Conservation (phyloP, 2,113 vertebrate species). For the Hypocryptadius cinnamomeus region DNA sequence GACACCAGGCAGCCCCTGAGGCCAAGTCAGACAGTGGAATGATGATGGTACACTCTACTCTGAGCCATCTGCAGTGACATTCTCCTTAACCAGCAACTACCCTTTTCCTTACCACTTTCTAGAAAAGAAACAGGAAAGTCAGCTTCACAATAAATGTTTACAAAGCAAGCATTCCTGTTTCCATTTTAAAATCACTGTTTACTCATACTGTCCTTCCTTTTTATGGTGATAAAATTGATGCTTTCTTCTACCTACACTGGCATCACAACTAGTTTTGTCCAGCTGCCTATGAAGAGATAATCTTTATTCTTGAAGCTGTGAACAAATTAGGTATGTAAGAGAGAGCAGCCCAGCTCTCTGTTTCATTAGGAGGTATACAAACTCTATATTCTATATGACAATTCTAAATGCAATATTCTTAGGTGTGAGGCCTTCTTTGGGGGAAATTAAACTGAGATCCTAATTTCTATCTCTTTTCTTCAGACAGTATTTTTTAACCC, state of each 20-base stretch:
- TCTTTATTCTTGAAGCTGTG: neutral
- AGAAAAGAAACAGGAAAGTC: neutral
- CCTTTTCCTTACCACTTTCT: neutral
- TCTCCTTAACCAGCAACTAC: neutral
- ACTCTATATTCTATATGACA: neutral
- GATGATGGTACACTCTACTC: neutral
- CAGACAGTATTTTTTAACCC: neutral
- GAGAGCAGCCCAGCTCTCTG: neutral
- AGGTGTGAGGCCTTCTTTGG: neutral
- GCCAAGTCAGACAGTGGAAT: neutral
- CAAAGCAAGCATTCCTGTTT: neutral
- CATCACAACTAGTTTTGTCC: neutral
- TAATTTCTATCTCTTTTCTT: neutral
- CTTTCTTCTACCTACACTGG: neutral
- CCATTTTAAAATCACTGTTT: neutral
- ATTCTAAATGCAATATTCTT: neutral
- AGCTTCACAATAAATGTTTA: neutral
- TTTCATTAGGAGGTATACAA: neutral
- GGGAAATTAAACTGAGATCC: neutral
- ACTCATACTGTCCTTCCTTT: neutral
- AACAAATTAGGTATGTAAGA: neutral
- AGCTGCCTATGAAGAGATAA: neutral
- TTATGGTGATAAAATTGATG: neutral
- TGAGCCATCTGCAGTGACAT: neutral
- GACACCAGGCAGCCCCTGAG: neutral